These are phyloP conservation scores for Bufotes viridis DNA, from an alignment of 2,797 vertebrate genomes.

Conservation along the genomic window DNA sequence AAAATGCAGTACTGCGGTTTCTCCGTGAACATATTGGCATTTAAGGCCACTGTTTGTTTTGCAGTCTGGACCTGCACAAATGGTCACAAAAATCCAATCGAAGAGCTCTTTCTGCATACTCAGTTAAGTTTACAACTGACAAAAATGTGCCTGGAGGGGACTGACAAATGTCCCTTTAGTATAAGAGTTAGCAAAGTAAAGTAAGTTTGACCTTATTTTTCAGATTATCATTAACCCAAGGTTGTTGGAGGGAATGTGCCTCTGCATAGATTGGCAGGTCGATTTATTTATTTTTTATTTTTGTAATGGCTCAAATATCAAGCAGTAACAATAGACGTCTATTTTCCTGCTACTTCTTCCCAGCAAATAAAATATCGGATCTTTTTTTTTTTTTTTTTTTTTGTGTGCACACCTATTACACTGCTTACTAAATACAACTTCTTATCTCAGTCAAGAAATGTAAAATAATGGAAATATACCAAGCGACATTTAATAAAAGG, in stretches of 20 bases:
- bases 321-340: background rate
- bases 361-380: background rate
- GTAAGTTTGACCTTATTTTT: slow-evolving; percentile 61
- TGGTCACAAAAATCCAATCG: slow-evolving; percentile 61
- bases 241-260: slow-evolving; percentile 56
- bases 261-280: slow-evolving; percentile 50
- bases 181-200: slow-evolving; percentile 56
- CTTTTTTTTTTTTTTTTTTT: background rate
- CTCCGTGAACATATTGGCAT: slow-evolving; percentile 34
- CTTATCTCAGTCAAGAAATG: background rate
- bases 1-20: slow-evolving; percentile 28
- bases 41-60: slow-evolving; percentile 48
- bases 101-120: slow-evolving; percentile 56
- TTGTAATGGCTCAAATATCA: slow-evolving; percentile 15
- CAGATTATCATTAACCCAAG: slow-evolving; percentile 58
- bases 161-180: slow-evolving; percentile 61
- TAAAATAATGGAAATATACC: background rate
- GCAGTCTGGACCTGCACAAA: slow-evolving; percentile 40
- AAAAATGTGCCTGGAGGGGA: slow-evolving; percentile 59
- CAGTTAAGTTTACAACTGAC: slow-evolving; percentile 61
- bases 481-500: background rate
- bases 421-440: background rate
- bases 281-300: slow-evolving; percentile 19
- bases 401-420: background rate
- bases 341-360: background rate